A percentile compares a stretch with the other conserved stretches of the same genome.
phyloP scores from a whole-genome alignment of 1,140 invertebrate species.

The Hycleus cichorii region DNA sequence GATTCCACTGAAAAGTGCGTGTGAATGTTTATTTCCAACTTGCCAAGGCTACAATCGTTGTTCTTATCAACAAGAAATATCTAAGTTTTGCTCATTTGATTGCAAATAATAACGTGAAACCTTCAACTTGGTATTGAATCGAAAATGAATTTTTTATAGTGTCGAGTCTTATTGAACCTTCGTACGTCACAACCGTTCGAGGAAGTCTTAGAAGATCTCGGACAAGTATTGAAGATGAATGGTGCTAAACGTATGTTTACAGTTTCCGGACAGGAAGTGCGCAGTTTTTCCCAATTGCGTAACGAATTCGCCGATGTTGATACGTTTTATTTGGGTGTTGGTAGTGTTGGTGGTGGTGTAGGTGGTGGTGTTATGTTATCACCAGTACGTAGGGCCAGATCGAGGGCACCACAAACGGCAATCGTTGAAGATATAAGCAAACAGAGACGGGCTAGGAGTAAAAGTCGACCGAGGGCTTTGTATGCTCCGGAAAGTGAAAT shows the following conservation, averaged over 20 bases:
- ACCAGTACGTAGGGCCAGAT: constrained; percentile 61
- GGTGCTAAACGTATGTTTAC: constrained; percentile 86
- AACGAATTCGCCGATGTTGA: constrained; percentile 87
- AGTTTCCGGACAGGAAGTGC: constrained; percentile 81
- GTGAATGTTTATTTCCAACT: no score
- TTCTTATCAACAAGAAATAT: no score
- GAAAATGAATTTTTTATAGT: constrained; percentile 44
- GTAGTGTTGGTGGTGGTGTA: constrained; percentile 43
- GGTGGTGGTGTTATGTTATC: constrained; percentile 48
- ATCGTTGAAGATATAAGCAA: constrained; percentile 49
- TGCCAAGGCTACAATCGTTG: no score
- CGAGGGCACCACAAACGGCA: constrained; percentile 49
- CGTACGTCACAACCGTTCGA: constrained; percentile 89
- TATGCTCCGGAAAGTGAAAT: constrained; percentile 75
- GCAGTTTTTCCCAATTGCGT: constrained; percentile 84
- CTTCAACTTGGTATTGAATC: not conserved
- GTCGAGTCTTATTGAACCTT: constrained; percentile 83
- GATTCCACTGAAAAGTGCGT: no score
- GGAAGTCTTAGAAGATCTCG: constrained; percentile 87
- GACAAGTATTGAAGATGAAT: constrained; percentile 85
- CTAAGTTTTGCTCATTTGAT: not conserved
- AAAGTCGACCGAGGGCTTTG: constrained; percentile 68
- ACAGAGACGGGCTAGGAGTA: constrained; percentile 62
- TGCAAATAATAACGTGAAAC: no score
- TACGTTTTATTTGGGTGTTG: constrained; percentile 74